Conservation (phyloP, 2,797 vertebrate genomes). For the Liasis olivaceus region DNA sequence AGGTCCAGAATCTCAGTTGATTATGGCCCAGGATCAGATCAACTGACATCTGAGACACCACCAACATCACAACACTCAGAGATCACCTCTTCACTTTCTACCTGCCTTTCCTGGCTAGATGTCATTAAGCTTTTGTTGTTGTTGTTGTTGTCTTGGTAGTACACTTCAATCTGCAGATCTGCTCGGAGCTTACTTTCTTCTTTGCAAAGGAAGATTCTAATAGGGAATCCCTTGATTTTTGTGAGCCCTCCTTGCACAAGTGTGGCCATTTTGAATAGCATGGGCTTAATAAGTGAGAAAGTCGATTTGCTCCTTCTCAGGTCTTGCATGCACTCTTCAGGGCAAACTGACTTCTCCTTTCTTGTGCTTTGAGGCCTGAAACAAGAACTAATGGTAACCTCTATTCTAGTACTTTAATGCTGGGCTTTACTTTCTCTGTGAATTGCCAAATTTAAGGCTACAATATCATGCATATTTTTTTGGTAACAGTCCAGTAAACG, state of each 20-base stretch:
- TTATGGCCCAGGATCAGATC: not conserved
- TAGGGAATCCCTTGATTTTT: not conserved
- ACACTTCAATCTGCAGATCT: not conserved
- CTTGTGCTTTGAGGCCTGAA: not conserved
- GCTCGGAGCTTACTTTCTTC: not conserved
- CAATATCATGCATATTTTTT: not conserved
- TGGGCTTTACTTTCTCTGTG: not conserved
- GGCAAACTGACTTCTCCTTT: not conserved
- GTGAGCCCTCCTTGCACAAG: not conserved
- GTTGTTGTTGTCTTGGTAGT: too few relatives aligned
- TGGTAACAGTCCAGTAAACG: not conserved
- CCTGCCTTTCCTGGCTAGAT: not conserved
- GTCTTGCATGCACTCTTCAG: not conserved
- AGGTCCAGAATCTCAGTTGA: not conserved
- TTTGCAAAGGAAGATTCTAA: not conserved
- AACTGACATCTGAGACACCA: too few relatives aligned
- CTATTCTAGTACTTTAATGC: not conserved
- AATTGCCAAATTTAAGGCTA: not conserved
- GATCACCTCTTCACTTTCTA: not conserved
- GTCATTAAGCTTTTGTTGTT: not conserved
- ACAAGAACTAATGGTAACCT: not conserved
- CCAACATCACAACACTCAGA: not conserved
- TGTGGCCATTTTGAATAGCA: not conserved
- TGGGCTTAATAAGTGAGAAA: not conserved
- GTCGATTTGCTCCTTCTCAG: not conserved